phyloP scores from a whole-genome alignment of 2,797 vertebrate genomes.

The Sandelia bainsii region DNA sequence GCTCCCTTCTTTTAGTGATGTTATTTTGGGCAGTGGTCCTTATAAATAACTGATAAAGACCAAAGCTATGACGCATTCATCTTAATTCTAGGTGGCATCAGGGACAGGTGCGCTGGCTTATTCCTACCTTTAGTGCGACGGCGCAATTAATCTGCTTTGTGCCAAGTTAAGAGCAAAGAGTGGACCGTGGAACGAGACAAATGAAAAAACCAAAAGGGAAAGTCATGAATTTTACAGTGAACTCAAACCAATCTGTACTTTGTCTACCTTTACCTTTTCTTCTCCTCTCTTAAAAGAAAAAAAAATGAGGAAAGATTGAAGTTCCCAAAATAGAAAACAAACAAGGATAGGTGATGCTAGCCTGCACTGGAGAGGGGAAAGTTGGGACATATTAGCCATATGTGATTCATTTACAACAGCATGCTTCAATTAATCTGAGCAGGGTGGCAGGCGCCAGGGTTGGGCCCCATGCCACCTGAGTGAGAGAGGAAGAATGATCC shows the following conservation, averaged over 20 bases:
- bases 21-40: slow-evolving; percentile 75
- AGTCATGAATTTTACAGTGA: slow-evolving; percentile 82
- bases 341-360: slow-evolving; percentile 54
- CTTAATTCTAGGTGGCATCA: slow-evolving; percentile 69
- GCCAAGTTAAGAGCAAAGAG: slow-evolving; percentile 65
- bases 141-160: slow-evolving; percentile 78
- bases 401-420: slow-evolving; percentile 80
- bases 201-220: slow-evolving; percentile 76
- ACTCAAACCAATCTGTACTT: slow-evolving; percentile 52
- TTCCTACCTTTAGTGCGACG: slow-evolving; percentile 62
- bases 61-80: slow-evolving; percentile 73
- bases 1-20: slow-evolving; percentile 60
- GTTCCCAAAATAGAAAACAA: slow-evolving; percentile 54
- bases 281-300: slow-evolving; percentile 20
- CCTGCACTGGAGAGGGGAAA: slow-evolving; percentile 28
- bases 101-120: slow-evolving; percentile 75
- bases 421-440: slow-evolving; percentile 81
- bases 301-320: slow-evolving; percentile 13
- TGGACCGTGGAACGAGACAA: slow-evolving; percentile 62
- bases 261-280: slow-evolving; percentile 44
- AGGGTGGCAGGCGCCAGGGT: slow-evolving; percentile 74
- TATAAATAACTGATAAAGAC: slow-evolving; percentile 81
- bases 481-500: slow-evolving; percentile 57
- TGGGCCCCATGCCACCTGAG: slow-evolving; percentile 77
- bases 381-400: slow-evolving; percentile 76